Base-by-base conservation (phyloP, 2,888 invertebrate species). In the Gymnocheta viridis region DNA sequence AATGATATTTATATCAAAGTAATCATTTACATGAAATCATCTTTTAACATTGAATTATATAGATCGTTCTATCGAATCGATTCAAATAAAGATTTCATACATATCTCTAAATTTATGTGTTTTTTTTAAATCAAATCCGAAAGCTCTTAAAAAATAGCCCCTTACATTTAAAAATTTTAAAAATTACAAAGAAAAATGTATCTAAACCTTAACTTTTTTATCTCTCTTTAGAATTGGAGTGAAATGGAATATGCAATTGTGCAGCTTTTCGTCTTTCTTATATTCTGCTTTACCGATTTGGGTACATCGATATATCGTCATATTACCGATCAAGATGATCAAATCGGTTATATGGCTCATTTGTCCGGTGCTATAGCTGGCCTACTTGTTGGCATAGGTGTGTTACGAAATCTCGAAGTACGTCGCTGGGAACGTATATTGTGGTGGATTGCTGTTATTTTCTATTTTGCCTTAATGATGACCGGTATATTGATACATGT, bases 221-320 rank as follows among this genome's bases (percentile, higher is more conserved):
- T 73, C 5, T 12, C 60, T 22, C 82, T 86, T 9, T 76, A 98
- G 97, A 99, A 99, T 92, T 99, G 98, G 97, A 93, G 94, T 17
- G 98, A 99, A 92, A 99, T 99, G 99, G 97, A 98, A 89, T 98
- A 96, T 90, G 97, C 98, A 1, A 94, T 96, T 86, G 93, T 97
- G 9, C 97, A 99, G 89, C 93, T 99, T 27, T 90, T 96, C 7
- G 94, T 98, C 22, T 96, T 99, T 89, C 87, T 97, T 0, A 91
- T 97, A 7, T 94, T 99, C 86, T 96, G 96, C 4, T 94, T 93
- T 0, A 95, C 96, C 49, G 99, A 99, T 92, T 93, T 98, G 64
- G 97, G 97, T 24, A 95, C 97, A 12, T 98, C 99, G 0, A 94
- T 99, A 38, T 98, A 98, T 92, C 96, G 96, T 17, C 98, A 98